Percentiles rank a stretch among this genome's conserved stretches.
These are phyloP conservation scores for Apaloderma vittatum DNA, from an alignment of 2,113 vertebrate genomes.

Conservation along the genomic window DNA sequence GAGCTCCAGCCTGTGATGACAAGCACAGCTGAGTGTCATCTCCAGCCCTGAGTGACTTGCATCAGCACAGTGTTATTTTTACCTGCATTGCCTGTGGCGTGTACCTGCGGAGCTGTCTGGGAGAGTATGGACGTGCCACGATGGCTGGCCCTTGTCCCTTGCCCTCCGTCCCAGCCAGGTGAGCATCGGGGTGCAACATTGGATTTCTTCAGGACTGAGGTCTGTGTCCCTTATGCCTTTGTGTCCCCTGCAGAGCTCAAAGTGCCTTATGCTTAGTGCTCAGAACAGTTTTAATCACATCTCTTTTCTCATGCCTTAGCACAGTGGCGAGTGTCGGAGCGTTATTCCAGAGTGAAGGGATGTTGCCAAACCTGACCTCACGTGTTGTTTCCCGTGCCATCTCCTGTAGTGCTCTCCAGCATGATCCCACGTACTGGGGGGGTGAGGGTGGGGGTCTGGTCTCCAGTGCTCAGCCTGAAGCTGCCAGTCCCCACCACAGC, in stretches of 20 bases:
- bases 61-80: neutral
- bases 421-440: fast-evolving
- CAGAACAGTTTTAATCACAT: neutral
- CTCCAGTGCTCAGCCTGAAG: neutral
- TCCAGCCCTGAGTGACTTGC: neutral
- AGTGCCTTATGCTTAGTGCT: neutral
- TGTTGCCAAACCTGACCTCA: neutral
- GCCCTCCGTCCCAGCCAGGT: neutral
- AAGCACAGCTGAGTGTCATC: fast-evolving
- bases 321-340: fast-evolving
- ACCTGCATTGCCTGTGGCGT: fast-evolving
- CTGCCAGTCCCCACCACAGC: neutral
- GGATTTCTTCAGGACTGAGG: neutral
- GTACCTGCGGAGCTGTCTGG: neutral
- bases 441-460: neutral
- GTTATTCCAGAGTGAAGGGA: neutral
- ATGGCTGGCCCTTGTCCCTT: neutral
- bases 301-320: neutral
- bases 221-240: fast-evolving
- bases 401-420: fast-evolving
- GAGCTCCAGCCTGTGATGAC: neutral
- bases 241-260: neutral
- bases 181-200: neutral
- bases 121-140: fast-evolving
- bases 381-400: fast-evolving